Evolutionary conservation across 2,113 vertebrate genomes (phyloP), one percentile per base, ranked within the genome.

Genomic region (Benitochromis conjunctus): DNA sequence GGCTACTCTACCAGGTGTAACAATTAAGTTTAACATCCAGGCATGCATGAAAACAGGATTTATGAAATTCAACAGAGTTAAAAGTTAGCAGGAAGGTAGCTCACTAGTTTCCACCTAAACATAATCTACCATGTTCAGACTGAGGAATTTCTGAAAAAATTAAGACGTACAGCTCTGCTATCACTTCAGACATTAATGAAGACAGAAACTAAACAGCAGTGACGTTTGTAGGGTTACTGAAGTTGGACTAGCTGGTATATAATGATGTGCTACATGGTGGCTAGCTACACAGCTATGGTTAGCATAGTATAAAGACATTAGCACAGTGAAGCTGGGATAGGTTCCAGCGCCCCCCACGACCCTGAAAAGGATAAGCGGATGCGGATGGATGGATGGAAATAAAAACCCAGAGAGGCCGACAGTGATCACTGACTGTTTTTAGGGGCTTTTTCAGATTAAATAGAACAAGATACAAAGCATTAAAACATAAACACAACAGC

Each of bases 131-230:
- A n/a, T n/a, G 57, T 34, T 19, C 29, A 34, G 57, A 60, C 57
- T 10, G 16, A 60, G 29, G 0, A 0, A 60, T 34, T 60, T 60
- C 2, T 0, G 0, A 56, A 26, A 7, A 26, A 60, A 34, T 60
- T 3, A 60, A 60, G 9, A 62, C 9, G 1, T 60, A 4, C 3
- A 60, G 57, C 58, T 62, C 58, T 62, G 58, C 0, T 62, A 19
- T 62, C 58, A 62, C 16, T 62, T 34, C 16, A 9, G 6, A 34
- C 16, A 6, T 62, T 19, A 62, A 62, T 11, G 3, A 62, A 62
- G 29, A 34, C 58, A 62, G 29, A 62, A 11, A 34, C 58, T 34
- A 34, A 62, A 62, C 9, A 19, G 29, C 9, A 62, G 58, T 62
- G 9, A 62, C 2, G 1, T 62, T 19, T 62, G 58, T 34, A 62